These are phyloP conservation scores for Apis florea DNA, from an alignment of 1,140 invertebrate species.

Conservation along the genomic window DNA sequence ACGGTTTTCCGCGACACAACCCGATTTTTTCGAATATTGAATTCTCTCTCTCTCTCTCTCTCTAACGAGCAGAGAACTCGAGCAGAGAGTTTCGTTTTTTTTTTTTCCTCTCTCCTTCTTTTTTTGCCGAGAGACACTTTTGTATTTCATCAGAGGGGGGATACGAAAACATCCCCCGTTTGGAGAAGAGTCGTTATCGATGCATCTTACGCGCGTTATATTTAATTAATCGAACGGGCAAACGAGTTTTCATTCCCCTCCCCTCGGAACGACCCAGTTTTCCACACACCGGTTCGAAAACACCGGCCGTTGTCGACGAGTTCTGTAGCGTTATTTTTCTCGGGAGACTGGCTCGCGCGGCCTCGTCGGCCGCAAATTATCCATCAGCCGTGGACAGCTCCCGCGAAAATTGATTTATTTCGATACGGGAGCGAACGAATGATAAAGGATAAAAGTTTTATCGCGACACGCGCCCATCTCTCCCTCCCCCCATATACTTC, in stretches of 20 bases:
- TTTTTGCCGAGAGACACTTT: too few relatives aligned
- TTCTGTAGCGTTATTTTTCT: conserved; percentile 2
- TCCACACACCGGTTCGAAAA: background rate
- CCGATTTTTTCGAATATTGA: background rate
- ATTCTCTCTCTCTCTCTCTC: background rate
- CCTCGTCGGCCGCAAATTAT: conserved; percentile 11
- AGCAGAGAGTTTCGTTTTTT: too few relatives aligned
- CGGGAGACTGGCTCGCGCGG: background rate
- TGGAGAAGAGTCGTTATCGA: background rate
- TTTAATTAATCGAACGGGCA: background rate
- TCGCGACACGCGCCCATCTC: background rate
- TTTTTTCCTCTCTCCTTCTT: too few relatives aligned
- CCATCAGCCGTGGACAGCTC: background rate
- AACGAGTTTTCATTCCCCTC: background rate
- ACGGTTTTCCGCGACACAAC: too few relatives aligned
- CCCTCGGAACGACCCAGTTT: background rate
- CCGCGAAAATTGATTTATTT: conserved; percentile 12
- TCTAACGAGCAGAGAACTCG: too few relatives aligned
- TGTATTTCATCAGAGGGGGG: too few relatives aligned
- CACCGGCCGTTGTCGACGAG: background rate
- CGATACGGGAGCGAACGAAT: background rate
- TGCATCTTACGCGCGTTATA: background rate
- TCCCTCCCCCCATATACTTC: background rate
- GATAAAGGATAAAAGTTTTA: background rate
- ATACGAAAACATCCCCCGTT: too few relatives aligned